These are phyloP conservation scores for Tetraodon nigroviridis DNA, from an alignment of 2,113 vertebrate genomes.

Conservation along the genomic window DNA sequence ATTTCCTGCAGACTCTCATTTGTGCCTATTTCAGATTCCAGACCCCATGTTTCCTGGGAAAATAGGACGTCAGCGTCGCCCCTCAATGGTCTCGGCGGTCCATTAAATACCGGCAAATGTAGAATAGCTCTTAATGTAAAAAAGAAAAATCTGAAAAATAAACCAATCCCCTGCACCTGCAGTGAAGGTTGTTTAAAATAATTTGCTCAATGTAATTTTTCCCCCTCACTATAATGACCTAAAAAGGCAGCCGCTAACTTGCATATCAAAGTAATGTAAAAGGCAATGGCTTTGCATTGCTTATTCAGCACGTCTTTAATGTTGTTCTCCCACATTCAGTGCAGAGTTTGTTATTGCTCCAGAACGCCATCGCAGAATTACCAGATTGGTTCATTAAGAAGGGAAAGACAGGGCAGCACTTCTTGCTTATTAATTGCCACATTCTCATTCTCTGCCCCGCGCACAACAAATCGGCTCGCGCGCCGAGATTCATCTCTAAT, in stretches of 20 bases:
- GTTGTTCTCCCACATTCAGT: constrained; percentile 21
- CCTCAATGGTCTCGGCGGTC: too few species aligned
- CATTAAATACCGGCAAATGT: too few species aligned
- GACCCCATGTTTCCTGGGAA: too few species aligned
- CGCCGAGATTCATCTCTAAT: constrained; percentile 36
- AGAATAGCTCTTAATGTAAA: too few species aligned
- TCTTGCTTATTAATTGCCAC: constrained; percentile 49
- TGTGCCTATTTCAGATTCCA: too few species aligned
- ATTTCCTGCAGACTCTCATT: too few species aligned
- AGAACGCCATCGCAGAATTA: constrained; percentile 31
- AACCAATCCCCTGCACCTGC: too few species aligned
- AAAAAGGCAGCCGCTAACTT: neutral
- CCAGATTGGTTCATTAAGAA: constrained; percentile 36
- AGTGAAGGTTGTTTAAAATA: neutral
- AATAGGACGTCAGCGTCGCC: too few species aligned
- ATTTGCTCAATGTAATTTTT: constrained; percentile 1
- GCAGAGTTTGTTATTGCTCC: constrained; percentile 18
- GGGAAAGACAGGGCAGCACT: constrained; percentile 25
- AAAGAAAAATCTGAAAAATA: too few species aligned
- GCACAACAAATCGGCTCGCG: constrained; percentile 29
- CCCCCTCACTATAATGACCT: neutral
- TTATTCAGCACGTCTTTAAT: constrained; percentile 11
- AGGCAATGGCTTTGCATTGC: neutral
- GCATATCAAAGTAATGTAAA: constrained; percentile 1
- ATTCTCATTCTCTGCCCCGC: constrained; percentile 44